These are phyloP conservation scores for Diogma glabrata DNA, from an alignment of 2,888 invertebrate species.

Conservation along the genomic window DNA sequence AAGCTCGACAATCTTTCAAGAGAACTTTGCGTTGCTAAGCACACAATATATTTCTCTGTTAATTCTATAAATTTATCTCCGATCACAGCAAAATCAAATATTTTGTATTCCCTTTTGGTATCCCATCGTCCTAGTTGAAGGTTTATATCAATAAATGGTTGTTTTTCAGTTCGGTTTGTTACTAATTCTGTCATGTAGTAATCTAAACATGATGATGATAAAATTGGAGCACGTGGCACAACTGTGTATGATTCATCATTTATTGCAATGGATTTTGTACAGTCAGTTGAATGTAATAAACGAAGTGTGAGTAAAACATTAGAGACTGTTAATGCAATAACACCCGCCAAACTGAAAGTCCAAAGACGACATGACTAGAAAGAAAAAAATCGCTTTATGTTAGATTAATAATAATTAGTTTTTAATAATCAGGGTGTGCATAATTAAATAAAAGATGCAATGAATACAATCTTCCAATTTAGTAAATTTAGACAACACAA, in stretches of 20 bases:
- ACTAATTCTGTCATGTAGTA: slow-evolving; percentile 29
- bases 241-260: slow-evolving; percentile 19
- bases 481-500: no score
- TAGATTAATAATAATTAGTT: no score
- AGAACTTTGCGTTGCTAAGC: slow-evolving; percentile 77
- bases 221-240: slow-evolving; percentile 18
- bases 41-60: slow-evolving; percentile 48
- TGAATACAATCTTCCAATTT: no score
- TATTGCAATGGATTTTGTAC: slow-evolving; percentile 23
- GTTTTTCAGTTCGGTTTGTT: slow-evolving; percentile 24
- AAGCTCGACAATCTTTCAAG: slow-evolving; percentile 69
- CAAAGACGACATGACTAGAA: slow-evolving; percentile 7
- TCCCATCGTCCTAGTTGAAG: slow-evolving; percentile 65
- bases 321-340: slow-evolving; percentile 52
- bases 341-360: slow-evolving; percentile 26
- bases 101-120: slow-evolving; percentile 51
- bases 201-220: slow-evolving; percentile 18
- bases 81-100: slow-evolving; percentile 59
- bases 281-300: slow-evolving; percentile 41
- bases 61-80: slow-evolving; percentile 53
- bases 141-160: slow-evolving; percentile 47
- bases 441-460: no score
- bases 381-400: background rate
- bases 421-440: no score
- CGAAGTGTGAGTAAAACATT: slow-evolving; percentile 48